phyloP scores from a whole-genome alignment of 2,113 vertebrate species.

The Carettochelys insculpta region DNA sequence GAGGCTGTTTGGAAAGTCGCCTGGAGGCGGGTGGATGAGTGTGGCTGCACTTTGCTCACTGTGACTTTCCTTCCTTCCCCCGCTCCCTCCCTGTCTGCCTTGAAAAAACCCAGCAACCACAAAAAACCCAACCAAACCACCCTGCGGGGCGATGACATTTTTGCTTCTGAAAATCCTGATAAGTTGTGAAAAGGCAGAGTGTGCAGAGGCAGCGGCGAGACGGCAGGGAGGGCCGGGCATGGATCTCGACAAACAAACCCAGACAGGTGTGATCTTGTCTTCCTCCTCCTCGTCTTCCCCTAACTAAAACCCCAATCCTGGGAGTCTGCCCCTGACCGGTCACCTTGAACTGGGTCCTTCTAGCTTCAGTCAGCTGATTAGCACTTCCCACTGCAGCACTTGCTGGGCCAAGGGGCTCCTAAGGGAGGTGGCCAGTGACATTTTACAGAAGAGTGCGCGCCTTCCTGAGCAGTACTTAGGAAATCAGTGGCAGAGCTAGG shows the following conservation, averaged over 20 bases:
- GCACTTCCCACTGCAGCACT: neutral
- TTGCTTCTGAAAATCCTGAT: neutral
- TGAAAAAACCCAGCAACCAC: neutral
- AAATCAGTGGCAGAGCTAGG: neutral
- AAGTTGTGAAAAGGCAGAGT: neutral
- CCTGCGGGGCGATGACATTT: neutral
- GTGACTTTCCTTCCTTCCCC: neutral
- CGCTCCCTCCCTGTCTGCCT: neutral
- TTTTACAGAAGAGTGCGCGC: neutral
- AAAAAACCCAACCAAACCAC: fast-evolving
- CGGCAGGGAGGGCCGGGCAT: neutral
- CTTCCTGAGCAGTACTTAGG: neutral
- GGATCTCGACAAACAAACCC: fast-evolving
- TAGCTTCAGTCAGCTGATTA: neutral
- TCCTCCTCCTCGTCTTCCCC: neutral
- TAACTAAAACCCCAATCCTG: neutral
- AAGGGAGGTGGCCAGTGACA: fast-evolving
- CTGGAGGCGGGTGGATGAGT: neutral
- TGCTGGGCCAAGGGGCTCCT: fast-evolving
- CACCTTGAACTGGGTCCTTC: neutral
- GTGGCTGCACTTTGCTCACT: neutral
- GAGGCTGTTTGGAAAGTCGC: neutral
- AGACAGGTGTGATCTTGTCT: neutral
- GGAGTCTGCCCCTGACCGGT: neutral
- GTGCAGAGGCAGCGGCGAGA: neutral